phyloP scores from a whole-genome alignment of 2,888 invertebrate genomes.

The Rhagophthalmus giganteus region DNA sequence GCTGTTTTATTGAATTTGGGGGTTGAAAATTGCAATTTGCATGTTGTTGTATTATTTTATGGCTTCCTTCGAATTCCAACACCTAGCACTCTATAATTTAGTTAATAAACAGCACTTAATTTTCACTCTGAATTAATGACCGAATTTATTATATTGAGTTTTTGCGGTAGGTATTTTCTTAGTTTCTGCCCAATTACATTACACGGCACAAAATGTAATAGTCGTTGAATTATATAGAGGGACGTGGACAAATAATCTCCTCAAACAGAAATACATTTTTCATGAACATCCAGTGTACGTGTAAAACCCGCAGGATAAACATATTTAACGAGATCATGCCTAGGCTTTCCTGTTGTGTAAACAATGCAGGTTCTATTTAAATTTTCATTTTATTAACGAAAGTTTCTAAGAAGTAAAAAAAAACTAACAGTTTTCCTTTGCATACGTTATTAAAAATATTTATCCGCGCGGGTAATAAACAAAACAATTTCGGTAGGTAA shows the following conservation, averaged over 20 bases:
- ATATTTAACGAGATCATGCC: no score
- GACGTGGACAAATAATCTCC: not conserved
- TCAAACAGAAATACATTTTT: not conserved
- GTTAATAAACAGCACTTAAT: constrained; percentile 21
- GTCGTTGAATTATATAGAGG: not conserved
- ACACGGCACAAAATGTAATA: no score
- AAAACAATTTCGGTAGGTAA: no score
- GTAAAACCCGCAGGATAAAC: not conserved
- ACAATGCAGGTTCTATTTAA: no score
- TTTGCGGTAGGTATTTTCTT: not conserved
- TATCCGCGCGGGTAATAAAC: no score
- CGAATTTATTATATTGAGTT: not conserved
- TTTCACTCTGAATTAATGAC: constrained; percentile 2
- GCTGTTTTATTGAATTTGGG: constrained; percentile 34
- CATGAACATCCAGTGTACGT: no score
- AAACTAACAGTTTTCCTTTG: no score
- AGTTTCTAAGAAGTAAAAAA: no score
- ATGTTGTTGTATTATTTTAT: constrained; percentile 29
- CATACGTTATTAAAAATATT: no score
- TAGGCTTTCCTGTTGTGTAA: no score
- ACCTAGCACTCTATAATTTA: constrained; percentile 17
- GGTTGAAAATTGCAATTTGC: constrained; percentile 33
- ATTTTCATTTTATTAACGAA: no score
- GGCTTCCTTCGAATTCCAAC: constrained; percentile 15
- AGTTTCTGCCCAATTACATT: no score